These are phyloP conservation scores for Tachina fera DNA, from an alignment of 2,888 invertebrate genomes.

Conservation along the genomic window DNA sequence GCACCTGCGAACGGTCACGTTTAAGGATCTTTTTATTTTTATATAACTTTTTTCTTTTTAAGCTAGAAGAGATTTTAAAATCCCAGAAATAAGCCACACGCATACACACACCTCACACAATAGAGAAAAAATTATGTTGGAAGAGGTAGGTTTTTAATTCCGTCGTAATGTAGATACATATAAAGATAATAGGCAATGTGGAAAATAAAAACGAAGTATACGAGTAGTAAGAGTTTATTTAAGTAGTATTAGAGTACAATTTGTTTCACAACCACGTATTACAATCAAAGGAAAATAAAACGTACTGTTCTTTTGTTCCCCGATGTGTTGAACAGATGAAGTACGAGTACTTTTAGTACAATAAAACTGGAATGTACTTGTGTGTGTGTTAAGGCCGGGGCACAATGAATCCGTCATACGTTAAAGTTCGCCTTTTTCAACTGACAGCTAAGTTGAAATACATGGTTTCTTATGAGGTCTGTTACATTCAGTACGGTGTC, in stretches of 20 bases:
- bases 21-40: constrained; percentile 51
- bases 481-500: too few species aligned
- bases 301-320: constrained; percentile 53
- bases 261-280: constrained; percentile 69
- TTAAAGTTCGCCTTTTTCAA: too few species aligned
- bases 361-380: constrained; percentile 17
- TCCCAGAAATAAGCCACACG: constrained; percentile 72
- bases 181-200: constrained; percentile 40
- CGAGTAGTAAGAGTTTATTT: constrained; percentile 59
- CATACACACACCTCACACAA: constrained; percentile 5
- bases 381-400: too few species aligned
- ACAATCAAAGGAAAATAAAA: constrained; percentile 64
- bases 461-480: too few species aligned
- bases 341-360: constrained; percentile 16
- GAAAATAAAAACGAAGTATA: constrained; percentile 23
- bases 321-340: constrained; percentile 34
- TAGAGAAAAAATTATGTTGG: constrained; percentile 14
- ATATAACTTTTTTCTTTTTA: constrained; percentile 10
- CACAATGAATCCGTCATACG: too few species aligned
- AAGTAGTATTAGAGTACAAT: constrained; percentile 70
- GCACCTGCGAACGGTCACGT: constrained; percentile 71
- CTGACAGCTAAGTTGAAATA: too few species aligned
- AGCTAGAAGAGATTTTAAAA: constrained; percentile 39
- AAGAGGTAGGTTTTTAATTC: constrained; percentile 53
- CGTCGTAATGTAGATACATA: constrained; percentile 51